These are phyloP conservation scores for Dermochelys coriacea DNA, from an alignment of 2,797 vertebrate genomes.

Conservation along the genomic window DNA sequence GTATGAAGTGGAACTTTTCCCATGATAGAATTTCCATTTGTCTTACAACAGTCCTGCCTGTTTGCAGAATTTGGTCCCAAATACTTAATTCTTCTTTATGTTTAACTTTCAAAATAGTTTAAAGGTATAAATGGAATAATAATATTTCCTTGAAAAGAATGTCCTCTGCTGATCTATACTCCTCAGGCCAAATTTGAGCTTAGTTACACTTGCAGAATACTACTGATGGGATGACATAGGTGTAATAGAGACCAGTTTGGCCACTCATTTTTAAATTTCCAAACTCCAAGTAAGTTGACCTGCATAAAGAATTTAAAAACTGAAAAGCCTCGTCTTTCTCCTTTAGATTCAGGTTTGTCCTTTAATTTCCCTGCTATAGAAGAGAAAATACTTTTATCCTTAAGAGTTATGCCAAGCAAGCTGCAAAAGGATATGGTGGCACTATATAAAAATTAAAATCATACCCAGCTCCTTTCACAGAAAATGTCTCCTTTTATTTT, in stretches of 20 bases:
- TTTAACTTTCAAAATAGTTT: not conserved
- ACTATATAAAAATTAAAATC: not conserved
- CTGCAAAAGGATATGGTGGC: not conserved
- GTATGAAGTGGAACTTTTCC: not conserved
- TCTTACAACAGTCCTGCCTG: not conserved
- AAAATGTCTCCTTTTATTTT: not conserved
- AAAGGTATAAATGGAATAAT: not conserved
- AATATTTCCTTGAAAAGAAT: not conserved
- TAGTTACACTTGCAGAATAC: not conserved
- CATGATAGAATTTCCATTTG: not conserved
- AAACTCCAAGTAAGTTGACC: not conserved
- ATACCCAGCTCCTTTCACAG: not conserved
- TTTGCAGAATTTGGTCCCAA: not conserved
- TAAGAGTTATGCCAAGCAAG: not conserved
- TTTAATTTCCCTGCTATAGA: fast-evolving
- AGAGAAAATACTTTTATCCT: not conserved
- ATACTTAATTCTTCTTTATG: not conserved
- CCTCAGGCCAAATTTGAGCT: not conserved
- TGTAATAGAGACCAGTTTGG: not conserved
- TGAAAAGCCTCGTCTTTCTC: not conserved
- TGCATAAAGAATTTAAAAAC: slow-evolving; percentile 8
- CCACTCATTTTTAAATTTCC: not conserved
- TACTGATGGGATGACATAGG: not conserved
- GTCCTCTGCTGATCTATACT: not conserved
- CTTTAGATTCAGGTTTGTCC: not conserved